Percentiles rank a stretch among this genome's conserved stretches.
These are phyloP conservation scores for Criorhina ranunculi DNA, from an alignment of 2,888 invertebrate genomes.

Conservation along the genomic window DNA sequence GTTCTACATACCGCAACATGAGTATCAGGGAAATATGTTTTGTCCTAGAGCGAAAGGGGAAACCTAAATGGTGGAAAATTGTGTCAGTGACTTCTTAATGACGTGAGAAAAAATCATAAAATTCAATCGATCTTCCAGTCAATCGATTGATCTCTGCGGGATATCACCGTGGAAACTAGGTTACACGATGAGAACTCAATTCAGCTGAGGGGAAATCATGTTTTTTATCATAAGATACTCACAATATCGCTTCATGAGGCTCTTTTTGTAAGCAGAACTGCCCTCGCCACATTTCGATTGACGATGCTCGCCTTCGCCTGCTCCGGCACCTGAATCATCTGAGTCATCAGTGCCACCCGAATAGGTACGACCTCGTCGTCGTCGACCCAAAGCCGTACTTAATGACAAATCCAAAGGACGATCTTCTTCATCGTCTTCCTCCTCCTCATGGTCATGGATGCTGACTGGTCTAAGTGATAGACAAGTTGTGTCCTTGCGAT, in stretches of 20 bases:
- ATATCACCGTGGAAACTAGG: conserved; percentile 57
- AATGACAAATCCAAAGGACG: conserved; percentile 93
- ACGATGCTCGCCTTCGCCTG: conserved; percentile 83
- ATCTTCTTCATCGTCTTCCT: conserved; percentile 85
- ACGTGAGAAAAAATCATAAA: conserved; percentile 66
- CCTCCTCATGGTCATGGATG: conserved; percentile 71
- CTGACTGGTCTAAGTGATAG: conserved; percentile 55
- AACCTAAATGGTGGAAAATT: conserved; percentile 59
- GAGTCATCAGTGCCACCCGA: conserved; percentile 93
- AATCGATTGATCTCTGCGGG: conserved; percentile 70
- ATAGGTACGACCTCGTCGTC: conserved; percentile 86
- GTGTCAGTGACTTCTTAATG: conserved; percentile 69
- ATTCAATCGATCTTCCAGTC: conserved; percentile 48
- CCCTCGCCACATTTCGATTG: conserved; percentile 81
- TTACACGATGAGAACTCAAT: conserved; percentile 17
- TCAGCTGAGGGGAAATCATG: background rate
- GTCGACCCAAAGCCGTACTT: conserved; percentile 81
- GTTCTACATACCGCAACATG: conserved; percentile 75
- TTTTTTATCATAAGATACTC: conserved; percentile 86
- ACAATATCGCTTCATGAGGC: conserved; percentile 96
- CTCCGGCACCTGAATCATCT: conserved; percentile 88
- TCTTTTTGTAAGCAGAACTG: conserved; percentile 92
- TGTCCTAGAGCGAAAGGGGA: conserved; percentile 30
- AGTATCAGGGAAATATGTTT: conserved; percentile 51
- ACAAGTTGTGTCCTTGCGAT: conserved; percentile 61